Conservation (phyloP, 2,888 invertebrate species). For the Geophilus truncorum region DNA sequence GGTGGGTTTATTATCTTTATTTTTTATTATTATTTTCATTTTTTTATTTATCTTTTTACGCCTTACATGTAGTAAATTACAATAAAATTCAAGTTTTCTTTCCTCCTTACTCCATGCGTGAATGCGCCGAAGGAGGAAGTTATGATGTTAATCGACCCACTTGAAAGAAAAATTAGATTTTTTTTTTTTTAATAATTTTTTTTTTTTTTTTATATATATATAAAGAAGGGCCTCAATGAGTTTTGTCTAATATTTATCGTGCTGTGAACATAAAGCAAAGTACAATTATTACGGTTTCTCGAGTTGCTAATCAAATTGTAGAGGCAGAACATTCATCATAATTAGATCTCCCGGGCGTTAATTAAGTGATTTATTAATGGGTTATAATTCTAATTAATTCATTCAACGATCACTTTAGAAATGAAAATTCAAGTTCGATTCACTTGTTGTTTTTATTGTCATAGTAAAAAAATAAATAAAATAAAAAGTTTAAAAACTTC, state of each 20-base stretch:
- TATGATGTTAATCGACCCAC: conserved; percentile 25
- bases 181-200: neutral
- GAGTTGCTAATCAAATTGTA: conserved; percentile 15
- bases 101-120: neutral
- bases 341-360: conserved; percentile 10
- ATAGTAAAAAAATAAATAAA: neutral
- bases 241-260: neutral
- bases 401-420: neutral
- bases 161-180: neutral
- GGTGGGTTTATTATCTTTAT: neutral
- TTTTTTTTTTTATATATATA: neutral
- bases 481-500: neutral
- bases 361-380: conserved; percentile 25
- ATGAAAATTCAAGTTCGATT: neutral
- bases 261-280: neutral
- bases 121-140: neutral
- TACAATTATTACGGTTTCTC: conserved; percentile 5
- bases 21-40: neutral
- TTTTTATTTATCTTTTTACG: conserved; percentile 1
- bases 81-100: neutral
- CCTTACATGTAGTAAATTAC: neutral
- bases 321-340: conserved; percentile 10
- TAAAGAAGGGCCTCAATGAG: neutral
- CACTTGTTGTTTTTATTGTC: neutral
- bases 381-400: neutral